Conservation (phyloP, 2,113 vertebrate species). For the Promerops cafer region DNA sequence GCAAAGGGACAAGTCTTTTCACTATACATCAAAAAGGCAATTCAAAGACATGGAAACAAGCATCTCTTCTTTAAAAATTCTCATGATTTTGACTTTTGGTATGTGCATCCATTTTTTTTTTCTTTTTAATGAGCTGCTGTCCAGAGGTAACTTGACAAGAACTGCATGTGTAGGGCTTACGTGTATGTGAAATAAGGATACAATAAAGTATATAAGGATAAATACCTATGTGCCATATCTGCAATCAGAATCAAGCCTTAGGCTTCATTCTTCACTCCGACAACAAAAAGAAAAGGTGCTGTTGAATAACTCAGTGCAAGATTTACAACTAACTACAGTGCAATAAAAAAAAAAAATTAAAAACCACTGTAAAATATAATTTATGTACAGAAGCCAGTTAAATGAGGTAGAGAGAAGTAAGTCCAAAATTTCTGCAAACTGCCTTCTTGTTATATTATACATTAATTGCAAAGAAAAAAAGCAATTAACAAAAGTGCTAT, state of each 20-base stretch:
- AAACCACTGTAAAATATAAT: not conserved
- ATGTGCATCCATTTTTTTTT: not conserved
- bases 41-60: not conserved
- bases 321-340: conserved; percentile 15
- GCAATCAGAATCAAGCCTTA: conserved; percentile 33
- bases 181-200: not conserved
- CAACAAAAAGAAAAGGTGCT: not conserved
- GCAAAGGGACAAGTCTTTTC: not conserved
- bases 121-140: not conserved
- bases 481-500: not conserved
- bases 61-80: not conserved
- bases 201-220: not conserved
- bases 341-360: not conserved
- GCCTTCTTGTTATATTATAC: not conserved
- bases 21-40: not conserved
- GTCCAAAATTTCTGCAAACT: not conserved
- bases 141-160: not conserved
- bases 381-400: not conserved
- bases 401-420: not conserved
- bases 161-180: not conserved
- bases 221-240: conserved; percentile 11
- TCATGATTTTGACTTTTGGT: not conserved
- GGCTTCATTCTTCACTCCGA: conserved; percentile 12
- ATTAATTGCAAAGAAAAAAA: not conserved
- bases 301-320: conserved; percentile 11